Percentiles rank a stretch among this genome's conserved stretches.
Conservation (phyloP, 2,888 invertebrate genomes). For the Lasioglossum malachurum region DNA sequence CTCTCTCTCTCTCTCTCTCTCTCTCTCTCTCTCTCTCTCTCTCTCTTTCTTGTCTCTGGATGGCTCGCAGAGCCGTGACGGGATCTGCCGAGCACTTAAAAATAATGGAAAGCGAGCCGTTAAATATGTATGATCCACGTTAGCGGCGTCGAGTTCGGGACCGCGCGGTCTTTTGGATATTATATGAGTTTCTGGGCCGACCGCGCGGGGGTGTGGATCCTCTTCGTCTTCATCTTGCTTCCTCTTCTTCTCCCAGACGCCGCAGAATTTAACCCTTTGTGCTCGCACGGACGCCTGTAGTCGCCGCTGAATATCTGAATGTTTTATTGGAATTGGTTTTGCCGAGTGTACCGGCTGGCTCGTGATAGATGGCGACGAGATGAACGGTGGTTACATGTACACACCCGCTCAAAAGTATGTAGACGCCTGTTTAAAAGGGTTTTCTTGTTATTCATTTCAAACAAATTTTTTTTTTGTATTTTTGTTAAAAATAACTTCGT, state of each 20-base stretch:
- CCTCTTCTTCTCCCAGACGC: not conserved
- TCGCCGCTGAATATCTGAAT: not conserved
- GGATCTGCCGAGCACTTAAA: not conserved
- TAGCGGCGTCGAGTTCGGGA: conserved; percentile 4
- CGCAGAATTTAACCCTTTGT: not conserved
- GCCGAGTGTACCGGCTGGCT: not conserved
- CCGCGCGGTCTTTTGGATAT: not conserved
- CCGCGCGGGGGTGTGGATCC: not conserved
- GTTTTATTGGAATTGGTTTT: conserved; percentile 8
- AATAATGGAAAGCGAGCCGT: conserved; percentile 5
- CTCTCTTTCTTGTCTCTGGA: not conserved
- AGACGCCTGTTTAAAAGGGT: no score
- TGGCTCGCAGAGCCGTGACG: not conserved
- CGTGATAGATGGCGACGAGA: conserved; percentile 11
- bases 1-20: no score
- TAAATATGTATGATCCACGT: conserved; percentile 10
- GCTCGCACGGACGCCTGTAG: not conserved
- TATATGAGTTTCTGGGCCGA: not conserved
- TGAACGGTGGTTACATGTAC: not conserved
- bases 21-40: not conserved
- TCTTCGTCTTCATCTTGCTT: not conserved
- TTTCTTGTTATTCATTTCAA: not conserved
- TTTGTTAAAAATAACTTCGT: not conserved
- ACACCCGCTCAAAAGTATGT: not conserved
- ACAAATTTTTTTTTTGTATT: not conserved